A percentile compares a stretch with the other conserved stretches of the same genome.
Conservation (phyloP, 2,113 vertebrate genomes). For the Pseudois nayaur region DNA sequence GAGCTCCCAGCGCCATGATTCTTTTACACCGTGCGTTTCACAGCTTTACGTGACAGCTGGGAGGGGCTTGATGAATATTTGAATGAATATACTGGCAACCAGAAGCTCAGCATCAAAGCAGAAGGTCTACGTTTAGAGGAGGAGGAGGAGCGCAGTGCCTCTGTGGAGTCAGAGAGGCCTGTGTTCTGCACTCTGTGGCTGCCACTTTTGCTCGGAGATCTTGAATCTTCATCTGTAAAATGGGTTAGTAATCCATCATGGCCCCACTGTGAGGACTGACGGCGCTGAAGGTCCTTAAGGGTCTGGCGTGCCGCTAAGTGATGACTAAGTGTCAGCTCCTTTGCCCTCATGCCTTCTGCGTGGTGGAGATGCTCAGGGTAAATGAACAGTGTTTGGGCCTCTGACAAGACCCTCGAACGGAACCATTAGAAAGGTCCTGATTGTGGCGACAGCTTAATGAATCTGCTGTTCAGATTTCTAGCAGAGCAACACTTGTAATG, state of each 20-base stretch:
- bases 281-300: not conserved
- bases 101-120: not conserved
- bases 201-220: not conserved
- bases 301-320: not conserved
- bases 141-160: not conserved
- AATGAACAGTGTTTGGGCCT: not conserved
- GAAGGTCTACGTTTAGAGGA: not conserved
- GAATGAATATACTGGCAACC: not conserved
- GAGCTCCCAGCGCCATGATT: not conserved
- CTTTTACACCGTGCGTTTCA: not conserved
- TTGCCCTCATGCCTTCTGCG: not conserved
- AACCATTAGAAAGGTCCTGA: not conserved
- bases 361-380: not conserved
- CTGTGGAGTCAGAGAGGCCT: not conserved
- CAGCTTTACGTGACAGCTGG: rapidly evolving
- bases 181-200: not conserved
- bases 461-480: not conserved
- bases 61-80: not conserved
- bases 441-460: not conserved
- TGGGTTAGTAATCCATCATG: not conserved
- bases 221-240: not conserved
- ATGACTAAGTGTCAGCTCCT: not conserved
- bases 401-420: not conserved
- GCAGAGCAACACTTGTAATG: conserved; percentile 10
- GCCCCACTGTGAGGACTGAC: not conserved